Base-by-base conservation (phyloP, 1,140 invertebrate species). In the Drosophila tani region DNA sequence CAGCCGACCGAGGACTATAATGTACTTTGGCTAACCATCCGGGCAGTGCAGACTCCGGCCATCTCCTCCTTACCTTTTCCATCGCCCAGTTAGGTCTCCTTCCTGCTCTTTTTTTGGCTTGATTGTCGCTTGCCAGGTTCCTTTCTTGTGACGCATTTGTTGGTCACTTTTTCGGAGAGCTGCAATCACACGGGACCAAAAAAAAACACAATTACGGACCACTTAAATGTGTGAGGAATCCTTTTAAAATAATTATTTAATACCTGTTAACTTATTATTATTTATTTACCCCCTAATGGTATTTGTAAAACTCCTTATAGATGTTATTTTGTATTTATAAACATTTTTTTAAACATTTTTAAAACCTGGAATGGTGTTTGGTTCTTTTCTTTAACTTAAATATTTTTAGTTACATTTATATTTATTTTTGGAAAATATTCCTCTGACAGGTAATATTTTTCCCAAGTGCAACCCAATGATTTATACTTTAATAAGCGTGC, bases 401-500 rank as follows among this genome's bases (percentile, higher is more conserved):
- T 21, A 9, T 14, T 2, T 21, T 38, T 5, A 1, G 6, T 21
- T 15, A 15, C 6, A 4, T 47, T 21, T 15, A 32, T 14, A 0
- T 8, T 35, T 14, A 19, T 5, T 8, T 19, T 53, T 17, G 2
- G 5, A n/a, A 17, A 5, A 3, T 4, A 6, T 51, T 51, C 2
- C 24, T 2, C 5, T 6, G n/a, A 17, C 17, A 14, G 3, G 0
- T 1, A 2, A 21, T 40, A 40, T 43, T 57, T 21, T 57, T n/a
- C 21, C 53, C 65, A 64, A 63, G 53, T 56, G 53, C 53, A 56
- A 9, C 19, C 70, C 81, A 79, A 85, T 88, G 84, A 88, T 88
- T 88, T 88, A 88, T 90, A 63, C 84, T 81, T 90, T 88, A 88
- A 88, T 88, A 90, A 88, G 85, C 81, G 81, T 84, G 78, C 66